phyloP scores from a whole-genome alignment of 2,888 invertebrate genomes.

The Clostera curtula region DNA sequence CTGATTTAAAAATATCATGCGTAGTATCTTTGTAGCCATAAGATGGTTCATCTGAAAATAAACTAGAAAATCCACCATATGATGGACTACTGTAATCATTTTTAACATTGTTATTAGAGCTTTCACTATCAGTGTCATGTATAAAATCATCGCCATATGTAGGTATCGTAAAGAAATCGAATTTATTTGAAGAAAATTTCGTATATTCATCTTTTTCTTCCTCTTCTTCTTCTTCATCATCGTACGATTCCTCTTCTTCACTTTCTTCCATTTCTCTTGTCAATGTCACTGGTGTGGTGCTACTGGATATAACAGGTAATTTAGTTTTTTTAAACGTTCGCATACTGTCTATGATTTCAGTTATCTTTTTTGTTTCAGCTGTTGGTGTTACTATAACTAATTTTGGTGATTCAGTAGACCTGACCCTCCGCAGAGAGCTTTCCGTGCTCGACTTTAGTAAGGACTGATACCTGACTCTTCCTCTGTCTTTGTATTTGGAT shows the following conservation, averaged over 20 bases:
- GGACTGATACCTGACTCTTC: conserved; percentile 50
- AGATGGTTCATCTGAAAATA: conserved; percentile 42
- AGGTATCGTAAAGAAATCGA: conserved; percentile 69
- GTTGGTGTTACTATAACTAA: conserved; percentile 60
- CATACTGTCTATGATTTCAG: conserved; percentile 58
- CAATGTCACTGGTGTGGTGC: conserved; percentile 31
- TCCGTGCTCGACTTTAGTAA: conserved; percentile 42
- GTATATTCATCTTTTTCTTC: conserved; percentile 46
- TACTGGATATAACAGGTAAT: conserved; percentile 36
- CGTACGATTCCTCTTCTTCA: conserved; percentile 30
- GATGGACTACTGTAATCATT: conserved; percentile 44
- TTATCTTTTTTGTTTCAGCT: conserved; percentile 52
- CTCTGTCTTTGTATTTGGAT: conserved; percentile 65
- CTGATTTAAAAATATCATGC: conserved; percentile 46
- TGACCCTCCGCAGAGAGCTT: conserved; percentile 32
- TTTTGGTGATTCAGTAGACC: conserved; percentile 38
- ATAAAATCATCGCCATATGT: conserved; percentile 48
- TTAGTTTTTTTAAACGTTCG: conserved; percentile 52
- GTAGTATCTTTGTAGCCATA: conserved; percentile 37
- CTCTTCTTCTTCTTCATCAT: conserved; percentile 42
- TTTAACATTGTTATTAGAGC: conserved; percentile 42
- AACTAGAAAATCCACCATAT: conserved; percentile 48
- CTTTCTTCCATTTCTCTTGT: conserved; percentile 26
- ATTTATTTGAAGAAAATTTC: conserved; percentile 68
- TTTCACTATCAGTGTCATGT: conserved; percentile 34